Base-by-base conservation (phyloP, 2,797 vertebrate species). In the Lepus townsendii region DNA sequence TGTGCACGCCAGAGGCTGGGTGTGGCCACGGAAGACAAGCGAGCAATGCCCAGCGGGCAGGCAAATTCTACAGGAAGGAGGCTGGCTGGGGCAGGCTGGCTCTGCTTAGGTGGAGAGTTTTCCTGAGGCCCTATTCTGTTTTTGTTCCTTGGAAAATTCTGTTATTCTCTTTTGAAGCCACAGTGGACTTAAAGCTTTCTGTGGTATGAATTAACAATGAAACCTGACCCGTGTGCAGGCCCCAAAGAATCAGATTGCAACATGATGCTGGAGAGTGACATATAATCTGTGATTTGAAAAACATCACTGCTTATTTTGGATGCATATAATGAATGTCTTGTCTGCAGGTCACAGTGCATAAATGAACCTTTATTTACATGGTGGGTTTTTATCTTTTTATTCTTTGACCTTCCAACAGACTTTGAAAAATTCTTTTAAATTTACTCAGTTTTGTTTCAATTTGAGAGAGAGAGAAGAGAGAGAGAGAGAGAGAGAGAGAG, bases 121-220 rank as follows among this genome's bases (percentile, higher is more conserved):
- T 80, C 83, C 71, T 19, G 12, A 82, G 76, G 82, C 66, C n/a
- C 27, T 60, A 16, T 77, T 85, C 78, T 71, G 52, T 2, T 94
- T 85, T 68, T 68, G 30, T 83, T 88, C 38, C 77, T 91, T 83
- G 68, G 88, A 82, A 94, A 95, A 82, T 71, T 89, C 54, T 38
- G 35, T 66, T 60, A 35, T 60, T 95, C 54, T 76, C 42, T 82
- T 93, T 71, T 27, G 77, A 96, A 52, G 42, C 68, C 66, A 42
- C 32, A 27, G 13, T 47, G 60, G 60, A 96, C 30, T 82, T 50
- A 54, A 68, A 52, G 75, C 72, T 92, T 85, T 91, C 88, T 94
- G 60, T 4, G 11, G 63, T 77, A 13, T 22, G 38, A 78, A 77
- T 96, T 87, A 90, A 35, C 20, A 35, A 69, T 54, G 91, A 87